Conservation (phyloP, 1,140 invertebrate species). For the Apis cerana region DNA sequence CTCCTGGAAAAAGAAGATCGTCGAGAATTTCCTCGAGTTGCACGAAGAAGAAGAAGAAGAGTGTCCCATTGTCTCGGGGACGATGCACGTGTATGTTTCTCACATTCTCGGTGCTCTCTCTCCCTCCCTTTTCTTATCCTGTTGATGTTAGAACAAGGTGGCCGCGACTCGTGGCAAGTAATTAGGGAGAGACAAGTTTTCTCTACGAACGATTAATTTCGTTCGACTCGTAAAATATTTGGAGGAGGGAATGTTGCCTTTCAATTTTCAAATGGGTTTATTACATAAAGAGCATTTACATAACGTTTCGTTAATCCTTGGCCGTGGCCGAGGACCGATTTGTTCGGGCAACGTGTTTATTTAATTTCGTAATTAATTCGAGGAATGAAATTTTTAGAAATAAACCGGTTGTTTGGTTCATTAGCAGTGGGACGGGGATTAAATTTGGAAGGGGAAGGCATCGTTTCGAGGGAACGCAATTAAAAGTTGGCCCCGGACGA, state of each 20-base stretch:
- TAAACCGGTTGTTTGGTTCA: background rate
- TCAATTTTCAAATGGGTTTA: background rate
- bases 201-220: background rate
- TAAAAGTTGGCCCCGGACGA: constrained; percentile 10
- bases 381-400: background rate
- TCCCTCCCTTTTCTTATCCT: background rate
- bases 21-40: background rate
- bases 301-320: background rate
- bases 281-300: background rate
- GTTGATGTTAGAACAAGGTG: background rate
- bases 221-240: too few species aligned
- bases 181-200: constrained; percentile 5
- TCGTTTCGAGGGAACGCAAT: background rate
- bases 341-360: background rate
- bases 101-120: background rate
- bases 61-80: background rate
- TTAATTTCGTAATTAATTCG: background rate
- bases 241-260: background rate
- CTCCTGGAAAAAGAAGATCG: background rate
- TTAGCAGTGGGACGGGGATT: background rate
- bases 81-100: constrained; percentile 9
- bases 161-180: background rate
- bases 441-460: background rate
- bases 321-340: background rate
- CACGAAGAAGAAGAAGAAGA: background rate